Evolutionary conservation across 2,888 invertebrate species (phyloP).

Genomic region (Melanophora roralis): DNA sequence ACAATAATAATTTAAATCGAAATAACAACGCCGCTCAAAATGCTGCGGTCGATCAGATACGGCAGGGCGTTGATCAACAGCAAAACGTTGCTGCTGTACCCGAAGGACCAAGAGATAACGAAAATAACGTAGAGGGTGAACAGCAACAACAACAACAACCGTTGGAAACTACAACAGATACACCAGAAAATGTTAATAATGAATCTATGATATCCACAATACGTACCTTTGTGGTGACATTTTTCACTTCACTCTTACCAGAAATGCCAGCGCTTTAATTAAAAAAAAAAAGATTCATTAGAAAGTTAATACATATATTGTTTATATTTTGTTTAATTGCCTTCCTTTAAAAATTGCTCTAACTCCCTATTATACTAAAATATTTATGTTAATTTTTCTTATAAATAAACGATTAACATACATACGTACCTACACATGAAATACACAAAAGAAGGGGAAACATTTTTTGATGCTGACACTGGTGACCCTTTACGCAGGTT

Average conservation of each 20-base stretch:
- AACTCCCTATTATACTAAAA: conserved; percentile 18
- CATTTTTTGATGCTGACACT: no score
- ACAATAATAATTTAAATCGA: conserved; percentile 75
- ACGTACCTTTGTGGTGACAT: conserved; percentile 94
- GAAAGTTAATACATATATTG: neutral
- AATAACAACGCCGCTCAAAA: conserved; percentile 73
- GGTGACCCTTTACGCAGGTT: no score
- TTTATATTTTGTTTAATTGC: conserved; percentile 53
- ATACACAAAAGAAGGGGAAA: no score
- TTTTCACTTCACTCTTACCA: conserved; percentile 95
- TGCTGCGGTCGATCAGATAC: conserved; percentile 64
- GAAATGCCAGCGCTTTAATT: conserved; percentile 82
- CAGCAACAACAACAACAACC: conserved; percentile 38
- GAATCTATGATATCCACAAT: conserved; percentile 85
- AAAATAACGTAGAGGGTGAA: conserved; percentile 44
- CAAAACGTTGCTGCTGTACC: conserved; percentile 44
- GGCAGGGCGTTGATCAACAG: conserved; percentile 61
- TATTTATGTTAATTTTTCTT: conserved; percentile 31
- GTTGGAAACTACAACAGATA: conserved; percentile 54
- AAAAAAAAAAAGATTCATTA: no score
- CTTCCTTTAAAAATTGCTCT: conserved; percentile 29
- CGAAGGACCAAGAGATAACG: conserved; percentile 16
- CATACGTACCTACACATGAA: no score
- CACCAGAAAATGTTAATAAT: conserved; percentile 74
- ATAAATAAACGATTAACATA: neutral